Percentiles rank a stretch among this genome's conserved stretches.
Evolutionary conservation across 2,113 vertebrate species (phyloP).

Genomic region (Glaucomys volans): DNA sequence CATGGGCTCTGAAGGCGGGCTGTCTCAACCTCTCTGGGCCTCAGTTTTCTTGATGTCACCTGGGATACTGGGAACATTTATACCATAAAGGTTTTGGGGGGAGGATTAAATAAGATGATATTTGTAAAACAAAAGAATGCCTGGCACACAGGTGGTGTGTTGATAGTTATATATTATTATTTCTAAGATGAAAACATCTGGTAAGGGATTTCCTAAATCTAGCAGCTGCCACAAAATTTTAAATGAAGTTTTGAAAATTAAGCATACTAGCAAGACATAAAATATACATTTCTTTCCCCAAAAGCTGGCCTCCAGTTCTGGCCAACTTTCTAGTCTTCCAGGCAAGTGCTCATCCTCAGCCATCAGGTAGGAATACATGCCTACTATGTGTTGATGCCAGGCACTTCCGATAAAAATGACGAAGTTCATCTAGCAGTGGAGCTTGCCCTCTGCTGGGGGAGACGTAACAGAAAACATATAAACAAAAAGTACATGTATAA

Average conservation of each 20-base stretch:
- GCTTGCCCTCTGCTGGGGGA: neutral
- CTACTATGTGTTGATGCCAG: neutral
- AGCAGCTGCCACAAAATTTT: neutral
- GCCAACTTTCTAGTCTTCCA: neutral
- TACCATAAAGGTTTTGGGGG: neutral
- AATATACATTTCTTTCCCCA: neutral
- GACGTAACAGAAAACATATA: neutral
- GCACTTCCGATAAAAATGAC: neutral
- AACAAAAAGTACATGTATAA: neutral
- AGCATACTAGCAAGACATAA: conserved; percentile 17
- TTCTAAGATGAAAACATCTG: neutral
- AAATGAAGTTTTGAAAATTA: conserved; percentile 19
- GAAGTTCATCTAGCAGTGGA: neutral
- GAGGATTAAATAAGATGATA: neutral
- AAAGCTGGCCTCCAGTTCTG: neutral
- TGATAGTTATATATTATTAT: neutral
- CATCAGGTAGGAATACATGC: neutral
- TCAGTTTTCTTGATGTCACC: neutral
- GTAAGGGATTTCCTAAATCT: conserved; percentile 42
- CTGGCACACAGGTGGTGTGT: neutral
- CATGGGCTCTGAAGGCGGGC: neutral
- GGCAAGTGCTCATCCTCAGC: neutral
- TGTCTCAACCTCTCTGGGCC: neutral
- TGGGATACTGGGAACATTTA: neutral
- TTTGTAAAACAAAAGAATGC: conserved; percentile 33